These are phyloP conservation scores for Dysmachus trigonus DNA, from an alignment of 2,888 invertebrate species.

Conservation along the genomic window DNA sequence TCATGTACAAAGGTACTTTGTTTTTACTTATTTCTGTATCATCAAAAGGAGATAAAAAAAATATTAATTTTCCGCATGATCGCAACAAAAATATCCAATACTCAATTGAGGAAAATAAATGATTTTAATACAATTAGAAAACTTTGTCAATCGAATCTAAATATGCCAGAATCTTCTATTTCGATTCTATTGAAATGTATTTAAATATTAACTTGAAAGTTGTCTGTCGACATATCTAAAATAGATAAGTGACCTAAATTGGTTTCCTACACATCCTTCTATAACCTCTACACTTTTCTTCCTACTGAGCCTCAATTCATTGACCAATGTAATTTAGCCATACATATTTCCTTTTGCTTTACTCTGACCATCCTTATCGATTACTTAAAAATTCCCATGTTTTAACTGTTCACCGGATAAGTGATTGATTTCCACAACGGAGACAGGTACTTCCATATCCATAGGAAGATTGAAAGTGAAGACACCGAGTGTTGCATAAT, in stretches of 20 bases:
- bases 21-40: too few relatives aligned
- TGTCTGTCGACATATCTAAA: neutral
- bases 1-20: too few relatives aligned
- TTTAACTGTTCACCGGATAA: neutral
- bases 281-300: neutral
- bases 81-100: neutral
- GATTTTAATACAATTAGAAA: neutral
- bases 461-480: neutral
- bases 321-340: neutral
- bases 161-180: neutral
- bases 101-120: neutral
- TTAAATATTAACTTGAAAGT: neutral
- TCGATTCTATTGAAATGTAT: neutral
- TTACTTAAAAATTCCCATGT: neutral
- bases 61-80: neutral
- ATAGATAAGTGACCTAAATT: neutral
- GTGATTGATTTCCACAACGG: neutral
- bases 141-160: neutral
- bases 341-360: neutral
- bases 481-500: neutral
- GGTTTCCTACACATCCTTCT: neutral
- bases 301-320: neutral
- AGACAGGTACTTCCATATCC: slow-evolving; percentile 14
- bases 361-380: neutral
- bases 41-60: neutral